Base-by-base conservation (phyloP, 2,113 vertebrate genomes). In the Zosterops borbonicus region DNA sequence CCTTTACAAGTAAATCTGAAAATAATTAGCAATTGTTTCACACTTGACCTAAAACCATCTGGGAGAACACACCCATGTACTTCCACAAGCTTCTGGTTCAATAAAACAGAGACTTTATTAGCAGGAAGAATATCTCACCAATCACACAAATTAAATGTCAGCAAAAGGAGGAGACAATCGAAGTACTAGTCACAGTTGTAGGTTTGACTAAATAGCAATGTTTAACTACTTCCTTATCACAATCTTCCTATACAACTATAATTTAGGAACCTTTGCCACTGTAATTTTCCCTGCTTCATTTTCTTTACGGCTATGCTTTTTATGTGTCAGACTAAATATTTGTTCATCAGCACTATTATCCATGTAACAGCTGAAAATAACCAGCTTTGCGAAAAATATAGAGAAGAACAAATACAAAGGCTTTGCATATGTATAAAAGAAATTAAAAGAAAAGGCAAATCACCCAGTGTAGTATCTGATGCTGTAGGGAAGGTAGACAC, bases 221-320 rank as follows among this genome's bases (percentile, higher is more conserved):
- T 98, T 98, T 98, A 98, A 98, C 97, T 91, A 94, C 95, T 97
- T 97, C 88, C 97, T 98, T 98, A 98, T 98, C 97, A 92, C 63
- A 83, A 53, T 94, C 94, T 94, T 95, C 92, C 95, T 87, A 80
- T 81, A 85, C 95, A 97, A 95, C 95, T 96, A 78, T 94, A 97
- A 97, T 95, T 97, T 91, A 97, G 95, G 80, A 96, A 97, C 96
- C 97, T 98, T 97, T 94, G 97, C 95, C 88, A 96, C 95, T 95
- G 83, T 93, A 95, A 97, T 96, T 97, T 90, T 93, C 71, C 68
- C 71, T 83, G 87, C 82, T 96, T 97, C 91, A 49, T 87, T 92
- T 63, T 71, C 95, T 89, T 93, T 97, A 97, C 71, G 20, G 76
- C 80, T 64, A 94, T 93, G 90, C 79, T 89, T 97, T 97, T 92